phyloP scores from a whole-genome alignment of 2,888 invertebrate genomes.

The Melolontha melolontha region DNA sequence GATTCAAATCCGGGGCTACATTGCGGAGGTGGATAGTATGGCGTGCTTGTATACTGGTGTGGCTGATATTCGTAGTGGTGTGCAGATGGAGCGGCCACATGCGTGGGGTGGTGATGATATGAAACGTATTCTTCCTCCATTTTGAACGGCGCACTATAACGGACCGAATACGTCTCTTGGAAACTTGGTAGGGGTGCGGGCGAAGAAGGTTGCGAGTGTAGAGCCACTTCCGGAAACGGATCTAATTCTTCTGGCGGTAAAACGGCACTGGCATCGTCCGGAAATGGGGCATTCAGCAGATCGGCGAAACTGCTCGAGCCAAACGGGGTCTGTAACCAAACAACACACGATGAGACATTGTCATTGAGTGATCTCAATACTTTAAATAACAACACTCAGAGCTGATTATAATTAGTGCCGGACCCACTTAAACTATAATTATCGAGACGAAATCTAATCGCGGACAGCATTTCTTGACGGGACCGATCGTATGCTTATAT shows the following conservation, averaged over 20 bases:
- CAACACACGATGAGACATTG: constrained; percentile 43
- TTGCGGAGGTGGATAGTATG: constrained; percentile 73
- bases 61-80: constrained; percentile 73
- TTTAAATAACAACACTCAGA: constrained; percentile 47
- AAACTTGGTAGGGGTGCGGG: constrained; percentile 79
- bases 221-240: constrained; percentile 78
- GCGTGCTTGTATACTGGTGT: constrained; percentile 69
- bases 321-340: constrained; percentile 79
- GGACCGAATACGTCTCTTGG: constrained; percentile 88
- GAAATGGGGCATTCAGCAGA: constrained; percentile 79
- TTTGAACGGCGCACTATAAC: constrained; percentile 78
- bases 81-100: constrained; percentile 68
- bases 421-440: constrained; percentile 51
- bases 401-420: constrained; percentile 50
- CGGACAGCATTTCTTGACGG: constrained; percentile 44
- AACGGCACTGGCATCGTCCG: constrained; percentile 78
- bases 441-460: constrained; percentile 48
- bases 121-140: constrained; percentile 86
- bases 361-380: constrained; percentile 48
- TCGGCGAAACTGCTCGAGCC: constrained; percentile 83
- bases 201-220: constrained; percentile 61
- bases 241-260: constrained; percentile 76
- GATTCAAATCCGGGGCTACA: constrained; percentile 70
- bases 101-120: constrained; percentile 70
- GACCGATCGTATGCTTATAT: constrained; percentile 34